Evolutionary conservation across 1,140 invertebrate genomes (phyloP), one percentile per base, ranked within the genome.

Genomic region (Trichomalopsis sarcophagae): DNA sequence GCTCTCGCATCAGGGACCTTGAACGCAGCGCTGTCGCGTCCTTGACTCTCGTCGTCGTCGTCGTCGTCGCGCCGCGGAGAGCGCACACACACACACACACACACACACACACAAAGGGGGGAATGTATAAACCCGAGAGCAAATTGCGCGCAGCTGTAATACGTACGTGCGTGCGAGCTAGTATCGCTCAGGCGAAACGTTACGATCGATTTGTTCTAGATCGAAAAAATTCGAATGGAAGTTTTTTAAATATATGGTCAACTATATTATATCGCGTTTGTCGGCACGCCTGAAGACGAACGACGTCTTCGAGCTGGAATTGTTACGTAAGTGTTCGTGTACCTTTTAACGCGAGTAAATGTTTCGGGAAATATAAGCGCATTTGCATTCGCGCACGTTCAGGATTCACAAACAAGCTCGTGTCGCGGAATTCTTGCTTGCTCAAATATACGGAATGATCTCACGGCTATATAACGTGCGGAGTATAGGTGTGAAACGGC

Each of bases 41-140:
- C 69, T 73, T 73, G 69, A 73, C 69, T 73, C 69, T 73, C 69
- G 5, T 33, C 30, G 23, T 27, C 68, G 50, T 27, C 68, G 50
- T 21, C 17, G 17, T 3, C 68, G 30, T 27, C 30, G 68, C 68
- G 68, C 68, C 2, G 6, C 7, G 68, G 68, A 33, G 68, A 71
- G 68, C 17, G 30, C 50, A 21, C 17, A 71, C 11, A 71, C 11
- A 71, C n/a, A 71, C 50, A 21, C 17, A 71, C 11, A 71, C 11
- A 71, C n/a, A n/a, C n/a, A 71, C 50, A 21, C 17, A 71, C 11
- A 71, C 11, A 71, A 71, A 68, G n/a, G 66, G 23, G 17, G 66
- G 66, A 23, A 23, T 21, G 23, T 23, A 71, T 71, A 30, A 71
- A 30, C 21, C 21, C 13, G 68, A 33, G 68, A 33, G 23, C 68